Percentiles rank a stretch among this genome's conserved stretches.
These are phyloP conservation scores for Vanessa tameamea DNA, from an alignment of 1,140 invertebrate species.

Conservation along the genomic window DNA sequence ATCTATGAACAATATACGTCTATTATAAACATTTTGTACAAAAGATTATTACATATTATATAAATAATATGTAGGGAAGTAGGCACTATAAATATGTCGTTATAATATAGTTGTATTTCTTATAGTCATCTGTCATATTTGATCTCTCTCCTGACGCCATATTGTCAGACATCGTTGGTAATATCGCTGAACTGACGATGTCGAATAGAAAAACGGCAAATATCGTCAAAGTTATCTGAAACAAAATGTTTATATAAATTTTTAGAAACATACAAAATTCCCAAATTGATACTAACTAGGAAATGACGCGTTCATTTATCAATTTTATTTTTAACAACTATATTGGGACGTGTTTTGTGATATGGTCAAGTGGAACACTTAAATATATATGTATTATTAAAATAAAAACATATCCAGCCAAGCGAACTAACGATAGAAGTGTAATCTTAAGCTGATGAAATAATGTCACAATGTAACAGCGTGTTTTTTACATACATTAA, in stretches of 20 bases:
- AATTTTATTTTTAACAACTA: too few relatives aligned
- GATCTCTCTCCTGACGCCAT: constrained; percentile 14
- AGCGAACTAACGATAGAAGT: too few relatives aligned
- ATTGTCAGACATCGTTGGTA: background rate
- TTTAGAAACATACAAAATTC: background rate
- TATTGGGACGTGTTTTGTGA: too few relatives aligned
- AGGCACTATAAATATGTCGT: constrained; percentile 62
- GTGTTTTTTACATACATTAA: too few relatives aligned
- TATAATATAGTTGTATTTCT: constrained; percentile 67
- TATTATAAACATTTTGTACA: background rate
- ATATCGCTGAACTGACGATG: constrained; percentile 27
- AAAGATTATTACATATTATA: background rate
- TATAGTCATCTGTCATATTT: constrained; percentile 59
- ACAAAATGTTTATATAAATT: constrained; percentile 4
- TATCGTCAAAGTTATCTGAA: constrained; percentile 23
- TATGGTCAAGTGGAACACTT: too few relatives aligned
- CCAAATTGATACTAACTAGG: background rate
- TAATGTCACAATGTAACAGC: too few relatives aligned
- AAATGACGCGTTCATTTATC: background rate
- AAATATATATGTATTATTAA: too few relatives aligned
- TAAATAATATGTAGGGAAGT: too few relatives aligned
- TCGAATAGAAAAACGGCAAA: constrained; percentile 14
- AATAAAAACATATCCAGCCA: too few relatives aligned
- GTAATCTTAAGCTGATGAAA: too few relatives aligned
- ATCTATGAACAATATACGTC: too few relatives aligned